Conservation (phyloP, 2,113 vertebrate genomes). For the Notarius quadriscutis region DNA sequence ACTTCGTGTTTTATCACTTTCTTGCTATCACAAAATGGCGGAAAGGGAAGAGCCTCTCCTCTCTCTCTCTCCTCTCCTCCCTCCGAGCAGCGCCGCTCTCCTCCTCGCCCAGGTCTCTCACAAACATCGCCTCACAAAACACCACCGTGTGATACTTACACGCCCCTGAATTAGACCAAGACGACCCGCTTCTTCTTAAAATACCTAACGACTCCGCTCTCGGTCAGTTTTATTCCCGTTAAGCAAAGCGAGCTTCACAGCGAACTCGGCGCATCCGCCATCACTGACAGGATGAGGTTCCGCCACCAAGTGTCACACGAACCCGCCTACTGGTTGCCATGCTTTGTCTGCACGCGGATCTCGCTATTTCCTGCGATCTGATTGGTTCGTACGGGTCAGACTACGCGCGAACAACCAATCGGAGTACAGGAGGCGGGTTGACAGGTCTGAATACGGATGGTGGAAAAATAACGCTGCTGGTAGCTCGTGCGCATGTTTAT, state of each 20-base stretch:
- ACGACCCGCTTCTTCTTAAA: conserved; percentile 13
- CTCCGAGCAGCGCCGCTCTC: conserved; percentile 55
- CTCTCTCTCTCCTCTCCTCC: conserved; percentile 2
- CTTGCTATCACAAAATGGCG: conserved; percentile 82
- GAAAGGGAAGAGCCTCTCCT: conserved; percentile 75
- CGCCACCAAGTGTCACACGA: conserved; percentile 48
- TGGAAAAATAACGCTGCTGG: neutral
- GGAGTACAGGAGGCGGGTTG: neutral
- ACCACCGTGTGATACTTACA: conserved; percentile 63
- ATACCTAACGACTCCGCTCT: neutral
- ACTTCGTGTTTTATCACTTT: conserved; percentile 62
- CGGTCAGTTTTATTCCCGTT: neutral
- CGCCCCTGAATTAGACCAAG: conserved; percentile 49
- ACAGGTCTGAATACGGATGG: neutral
- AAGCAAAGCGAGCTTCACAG: neutral
- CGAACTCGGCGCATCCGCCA: conserved; percentile 48
- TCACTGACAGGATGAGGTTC: conserved; percentile 50
- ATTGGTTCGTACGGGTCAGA: neutral
- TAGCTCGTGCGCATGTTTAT: neutral
- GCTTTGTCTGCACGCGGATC: neutral
- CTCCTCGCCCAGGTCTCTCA: conserved; percentile 64
- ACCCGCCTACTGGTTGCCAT: conserved; percentile 14
- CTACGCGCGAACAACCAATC: neutral
- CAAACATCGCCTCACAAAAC: neutral
- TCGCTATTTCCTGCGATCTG: neutral